Evolutionary conservation across 2,888 invertebrate species (phyloP).

Genomic region (Antheraea yamamai): DNA sequence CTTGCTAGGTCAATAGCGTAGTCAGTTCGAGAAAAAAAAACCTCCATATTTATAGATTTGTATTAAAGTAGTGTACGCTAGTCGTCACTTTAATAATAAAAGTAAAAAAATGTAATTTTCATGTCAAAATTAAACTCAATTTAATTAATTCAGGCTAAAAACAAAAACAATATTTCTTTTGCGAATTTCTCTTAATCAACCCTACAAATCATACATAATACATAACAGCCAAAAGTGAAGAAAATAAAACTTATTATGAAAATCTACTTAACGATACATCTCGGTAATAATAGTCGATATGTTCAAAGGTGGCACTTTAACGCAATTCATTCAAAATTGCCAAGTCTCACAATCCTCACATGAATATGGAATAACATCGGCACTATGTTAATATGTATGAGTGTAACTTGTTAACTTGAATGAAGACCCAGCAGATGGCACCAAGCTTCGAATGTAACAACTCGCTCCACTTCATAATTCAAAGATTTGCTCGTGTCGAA

Average conservation of each 20-base stretch:
- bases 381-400: slow-evolving; percentile 76
- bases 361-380: slow-evolving; percentile 66
- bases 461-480: slow-evolving; percentile 72
- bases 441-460: slow-evolving; percentile 53
- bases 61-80: too few species aligned
- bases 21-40: too few species aligned
- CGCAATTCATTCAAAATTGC: slow-evolving; percentile 38
- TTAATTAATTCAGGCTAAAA: too few species aligned
- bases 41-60: too few species aligned
- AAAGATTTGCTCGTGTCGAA: slow-evolving; percentile 72
- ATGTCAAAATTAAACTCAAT: too few species aligned
- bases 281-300: neutral
- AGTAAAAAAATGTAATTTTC: too few species aligned
- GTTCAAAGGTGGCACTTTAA: slow-evolving; percentile 27
- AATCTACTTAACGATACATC: neutral
- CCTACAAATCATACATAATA: too few species aligned
- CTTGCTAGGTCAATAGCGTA: too few species aligned
- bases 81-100: too few species aligned
- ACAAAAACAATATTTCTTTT: too few species aligned
- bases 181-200: too few species aligned
- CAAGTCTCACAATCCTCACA: slow-evolving; percentile 45
- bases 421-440: slow-evolving; percentile 56
- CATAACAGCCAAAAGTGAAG: too few species aligned
- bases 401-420: slow-evolving; percentile 69
- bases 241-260: neutral